Percentiles rank a stretch among this genome's conserved stretches.
phyloP scores from a whole-genome alignment of 2,888 invertebrate species.

The Hirtodrosophila alboralis region DNA sequence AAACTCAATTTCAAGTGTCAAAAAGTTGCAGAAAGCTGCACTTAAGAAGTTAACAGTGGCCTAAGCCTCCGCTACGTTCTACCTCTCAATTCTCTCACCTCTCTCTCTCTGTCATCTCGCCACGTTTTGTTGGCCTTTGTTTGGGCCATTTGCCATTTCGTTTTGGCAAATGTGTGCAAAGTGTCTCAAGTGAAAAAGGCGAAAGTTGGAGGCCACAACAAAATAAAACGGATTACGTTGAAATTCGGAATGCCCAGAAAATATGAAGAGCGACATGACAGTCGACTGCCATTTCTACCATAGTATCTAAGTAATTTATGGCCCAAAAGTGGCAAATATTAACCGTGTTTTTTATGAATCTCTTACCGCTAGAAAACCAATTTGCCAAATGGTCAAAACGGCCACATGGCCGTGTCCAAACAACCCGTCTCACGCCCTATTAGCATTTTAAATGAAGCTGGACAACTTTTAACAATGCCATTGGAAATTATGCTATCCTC shows the following conservation, averaged over 20 bases:
- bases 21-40: constrained; percentile 78
- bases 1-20: constrained; percentile 79
- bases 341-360: constrained; percentile 40
- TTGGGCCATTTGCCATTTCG: constrained; percentile 41
- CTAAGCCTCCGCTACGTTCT: constrained; percentile 1
- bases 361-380: constrained; percentile 60
- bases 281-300: not conserved
- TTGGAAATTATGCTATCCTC: constrained; percentile 41
- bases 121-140: constrained; percentile 14
- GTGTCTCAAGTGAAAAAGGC: constrained; percentile 32
- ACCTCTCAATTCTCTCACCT: not conserved
- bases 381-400: constrained; percentile 43
- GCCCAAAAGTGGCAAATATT: constrained; percentile 60
- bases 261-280: constrained; percentile 48
- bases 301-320: constrained; percentile 44
- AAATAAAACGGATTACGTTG: constrained; percentile 68
- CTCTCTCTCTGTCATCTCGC: not conserved
- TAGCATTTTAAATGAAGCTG: constrained; percentile 75
- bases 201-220: constrained; percentile 38
- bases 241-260: constrained; percentile 32
- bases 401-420: too few relatives aligned
- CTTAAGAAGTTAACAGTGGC: constrained; percentile 71
- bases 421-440: constrained; percentile 40
- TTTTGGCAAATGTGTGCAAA: constrained; percentile 45
- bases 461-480: constrained; percentile 64